Percentiles rank a stretch among this genome's conserved stretches.
phyloP scores from a whole-genome alignment of 1,140 invertebrate species.

The Ips nitidus region DNA sequence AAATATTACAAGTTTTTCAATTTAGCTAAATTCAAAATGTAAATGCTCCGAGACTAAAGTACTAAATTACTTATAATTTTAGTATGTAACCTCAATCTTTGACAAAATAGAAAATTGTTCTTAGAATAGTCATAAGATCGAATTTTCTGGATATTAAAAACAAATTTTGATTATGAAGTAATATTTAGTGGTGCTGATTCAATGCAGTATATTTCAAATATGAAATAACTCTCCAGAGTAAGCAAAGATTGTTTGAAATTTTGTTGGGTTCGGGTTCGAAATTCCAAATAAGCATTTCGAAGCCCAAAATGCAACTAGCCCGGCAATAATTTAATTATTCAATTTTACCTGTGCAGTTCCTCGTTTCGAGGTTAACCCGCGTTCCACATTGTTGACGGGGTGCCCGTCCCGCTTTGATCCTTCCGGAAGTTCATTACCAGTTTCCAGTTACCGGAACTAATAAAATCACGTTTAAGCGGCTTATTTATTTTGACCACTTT shows the following conservation, averaged over 20 bases:
- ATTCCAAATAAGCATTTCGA: constrained; percentile 12
- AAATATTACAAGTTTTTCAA: too few relatives aligned
- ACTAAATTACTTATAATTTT: too few relatives aligned
- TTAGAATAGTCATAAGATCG: too few relatives aligned
- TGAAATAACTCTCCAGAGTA: too few relatives aligned
- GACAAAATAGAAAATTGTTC: too few relatives aligned
- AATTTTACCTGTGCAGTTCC: constrained; percentile 20
- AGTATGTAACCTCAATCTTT: too few relatives aligned
- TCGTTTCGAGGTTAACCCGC: constrained; percentile 11
- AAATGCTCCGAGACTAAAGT: too few relatives aligned
- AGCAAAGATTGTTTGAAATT: background rate
- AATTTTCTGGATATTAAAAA: too few relatives aligned
- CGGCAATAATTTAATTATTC: constrained; percentile 22
- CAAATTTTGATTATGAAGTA: too few relatives aligned
- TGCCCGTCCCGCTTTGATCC: constrained; percentile 7
- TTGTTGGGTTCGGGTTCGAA: background rate
- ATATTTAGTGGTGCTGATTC: too few relatives aligned
- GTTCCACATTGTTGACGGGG: constrained; percentile 9
- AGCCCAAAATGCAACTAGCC: background rate
- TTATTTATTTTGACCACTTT: background rate
- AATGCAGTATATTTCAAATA: too few relatives aligned
- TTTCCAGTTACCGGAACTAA: constrained; percentile 2
- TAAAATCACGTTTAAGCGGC: background rate
- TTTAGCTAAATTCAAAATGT: too few relatives aligned
- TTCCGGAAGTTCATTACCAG: constrained; percentile 11